These are phyloP conservation scores for Leucoraja ocellata DNA, from an alignment of 2,797 vertebrate species.

Conservation along the genomic window DNA sequence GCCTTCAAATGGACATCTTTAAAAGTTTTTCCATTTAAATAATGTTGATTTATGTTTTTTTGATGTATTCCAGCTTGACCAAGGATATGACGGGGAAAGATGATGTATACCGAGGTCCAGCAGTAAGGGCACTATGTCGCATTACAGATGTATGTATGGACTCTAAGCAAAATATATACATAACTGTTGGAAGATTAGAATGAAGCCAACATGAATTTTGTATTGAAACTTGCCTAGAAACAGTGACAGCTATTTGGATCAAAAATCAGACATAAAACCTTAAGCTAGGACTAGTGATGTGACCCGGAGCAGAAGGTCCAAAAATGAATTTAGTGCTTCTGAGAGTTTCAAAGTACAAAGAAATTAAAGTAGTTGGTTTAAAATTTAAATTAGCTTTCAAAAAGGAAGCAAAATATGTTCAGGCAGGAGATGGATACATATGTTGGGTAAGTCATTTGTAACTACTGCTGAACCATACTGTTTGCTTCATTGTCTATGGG, in stretches of 20 bases:
- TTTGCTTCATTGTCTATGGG: neutral
- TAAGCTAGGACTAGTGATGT: neutral
- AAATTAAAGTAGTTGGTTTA: neutral
- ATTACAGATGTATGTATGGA: conserved; percentile 83
- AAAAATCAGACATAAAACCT: neutral
- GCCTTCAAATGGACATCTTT: neutral
- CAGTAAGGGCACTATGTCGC: conserved; percentile 91
- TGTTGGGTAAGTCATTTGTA: neutral
- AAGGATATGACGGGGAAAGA: conserved; percentile 99
- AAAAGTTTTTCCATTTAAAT: neutral
- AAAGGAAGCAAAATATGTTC: neutral
- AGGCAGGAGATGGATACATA: neutral
- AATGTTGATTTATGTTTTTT: neutral
- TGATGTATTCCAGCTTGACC: conserved; percentile 68
- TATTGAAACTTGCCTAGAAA: neutral
- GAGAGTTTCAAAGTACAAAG: neutral
- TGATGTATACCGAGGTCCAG: conserved; percentile 87
- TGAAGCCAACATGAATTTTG: neutral
- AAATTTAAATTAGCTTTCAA: neutral
- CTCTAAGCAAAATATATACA: neutral
- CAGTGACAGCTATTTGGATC: neutral
- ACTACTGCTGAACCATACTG: neutral
- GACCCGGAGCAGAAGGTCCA: neutral
- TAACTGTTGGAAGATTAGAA: neutral
- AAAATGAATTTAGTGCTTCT: neutral